Percentiles rank a stretch among this genome's conserved stretches.
phyloP scores from a whole-genome alignment of 2,888 invertebrate species.

The Hylaea fasciaria region DNA sequence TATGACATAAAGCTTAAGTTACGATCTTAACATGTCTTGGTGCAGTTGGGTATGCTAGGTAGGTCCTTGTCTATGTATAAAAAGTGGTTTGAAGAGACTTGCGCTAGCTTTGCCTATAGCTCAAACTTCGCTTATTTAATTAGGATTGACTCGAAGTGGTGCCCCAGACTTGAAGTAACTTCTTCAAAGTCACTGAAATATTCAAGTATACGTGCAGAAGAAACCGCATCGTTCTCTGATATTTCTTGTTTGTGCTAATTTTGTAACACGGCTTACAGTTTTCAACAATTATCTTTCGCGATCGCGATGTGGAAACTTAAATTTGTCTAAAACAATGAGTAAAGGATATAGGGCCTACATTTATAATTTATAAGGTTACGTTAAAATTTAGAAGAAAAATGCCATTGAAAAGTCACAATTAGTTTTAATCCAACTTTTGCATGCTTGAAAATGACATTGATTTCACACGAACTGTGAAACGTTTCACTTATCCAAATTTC shows the following conservation, averaged over 20 bases:
- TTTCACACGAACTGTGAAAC: no score
- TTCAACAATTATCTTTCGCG: neutral
- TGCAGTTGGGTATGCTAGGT: neutral
- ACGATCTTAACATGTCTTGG: conserved; percentile 8
- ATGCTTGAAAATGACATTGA: no score
- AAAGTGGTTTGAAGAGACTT: no score
- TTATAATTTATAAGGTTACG: no score
- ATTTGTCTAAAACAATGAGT: neutral
- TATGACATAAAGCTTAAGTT: conserved; percentile 17
- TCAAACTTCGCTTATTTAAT: conserved; percentile 4
- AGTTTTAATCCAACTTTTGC: no score
- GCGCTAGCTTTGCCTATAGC: neutral
- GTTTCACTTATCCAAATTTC: no score
- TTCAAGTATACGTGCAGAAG: conserved; percentile 1
- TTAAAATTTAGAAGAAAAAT: no score
- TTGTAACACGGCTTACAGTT: conserved; percentile 7
- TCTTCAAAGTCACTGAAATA: conserved; percentile 19
- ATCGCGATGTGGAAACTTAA: neutral
- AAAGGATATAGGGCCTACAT: no score
- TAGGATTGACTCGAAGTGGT: conserved; percentile 7
- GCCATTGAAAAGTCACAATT: no score
- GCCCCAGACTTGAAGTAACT: conserved; percentile 22
- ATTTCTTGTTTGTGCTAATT: conserved; percentile 7
- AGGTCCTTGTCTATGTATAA: neutral
- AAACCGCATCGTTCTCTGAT: conserved; percentile 9